Evolutionary conservation across 2,888 invertebrate genomes (phyloP).

Genomic region (Acanthococcus lagerstroemiae): DNA sequence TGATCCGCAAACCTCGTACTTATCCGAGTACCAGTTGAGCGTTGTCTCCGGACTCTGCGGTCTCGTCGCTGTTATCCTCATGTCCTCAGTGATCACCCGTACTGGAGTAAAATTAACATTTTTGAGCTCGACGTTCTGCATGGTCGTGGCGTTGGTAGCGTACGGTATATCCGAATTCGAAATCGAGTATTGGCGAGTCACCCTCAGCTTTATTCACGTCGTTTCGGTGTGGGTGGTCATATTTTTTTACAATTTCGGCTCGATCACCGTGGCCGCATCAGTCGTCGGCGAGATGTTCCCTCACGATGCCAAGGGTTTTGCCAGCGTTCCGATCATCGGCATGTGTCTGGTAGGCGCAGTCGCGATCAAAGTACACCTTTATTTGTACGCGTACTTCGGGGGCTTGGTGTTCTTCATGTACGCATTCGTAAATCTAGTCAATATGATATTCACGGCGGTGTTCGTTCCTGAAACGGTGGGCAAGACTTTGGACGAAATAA

Average conservation of each 20-base stretch:
- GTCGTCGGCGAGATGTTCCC: constrained; percentile 51
- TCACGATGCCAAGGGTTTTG: constrained; percentile 46
- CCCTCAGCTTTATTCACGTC: constrained; percentile 41
- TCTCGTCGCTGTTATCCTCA: neutral
- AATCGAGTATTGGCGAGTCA: neutral
- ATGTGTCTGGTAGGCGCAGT: constrained; percentile 48
- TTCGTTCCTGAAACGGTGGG: constrained; percentile 25
- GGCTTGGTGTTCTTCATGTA: constrained; percentile 39
- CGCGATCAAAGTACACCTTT: constrained; percentile 46
- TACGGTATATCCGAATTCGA: constrained; percentile 40
- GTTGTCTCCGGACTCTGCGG: neutral
- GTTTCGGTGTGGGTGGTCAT: constrained; percentile 45
- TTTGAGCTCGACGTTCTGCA: constrained; percentile 49
- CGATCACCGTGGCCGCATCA: constrained; percentile 49
- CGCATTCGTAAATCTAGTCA: constrained; percentile 3
- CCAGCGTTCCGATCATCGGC: constrained; percentile 41
- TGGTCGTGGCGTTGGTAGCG: constrained; percentile 47
- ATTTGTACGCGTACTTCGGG: constrained; percentile 42
- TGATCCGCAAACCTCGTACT: too few species aligned
- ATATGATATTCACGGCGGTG: neutral
- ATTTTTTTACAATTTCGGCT: constrained; percentile 47
- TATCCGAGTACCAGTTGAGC: neutral
- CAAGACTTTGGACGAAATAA: constrained; percentile 14
- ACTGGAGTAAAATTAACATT: constrained; percentile 51
- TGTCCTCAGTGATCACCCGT: constrained; percentile 38